phyloP scores from a whole-genome alignment of 2,888 invertebrate genomes.

The Melinopterus prodromus region DNA sequence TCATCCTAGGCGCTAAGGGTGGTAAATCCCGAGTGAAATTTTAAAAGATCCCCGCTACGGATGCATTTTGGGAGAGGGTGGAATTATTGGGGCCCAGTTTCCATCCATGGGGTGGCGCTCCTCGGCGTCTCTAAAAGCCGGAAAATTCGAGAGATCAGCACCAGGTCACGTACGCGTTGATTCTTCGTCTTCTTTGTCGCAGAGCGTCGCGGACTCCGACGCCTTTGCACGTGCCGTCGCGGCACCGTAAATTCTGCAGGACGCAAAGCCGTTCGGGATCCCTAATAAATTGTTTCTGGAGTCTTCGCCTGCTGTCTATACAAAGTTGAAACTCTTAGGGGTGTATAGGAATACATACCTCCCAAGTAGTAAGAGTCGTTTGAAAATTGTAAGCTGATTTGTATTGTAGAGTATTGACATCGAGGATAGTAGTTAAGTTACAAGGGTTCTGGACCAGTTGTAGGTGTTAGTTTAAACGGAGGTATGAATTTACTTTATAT shows the following conservation, averaged over 20 bases:
- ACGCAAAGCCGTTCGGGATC: neutral
- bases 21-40: too few species aligned
- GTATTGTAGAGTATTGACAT: too few species aligned
- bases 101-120: neutral
- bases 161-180: slow-evolving; percentile 48
- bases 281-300: slow-evolving; percentile 29
- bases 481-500: too few species aligned
- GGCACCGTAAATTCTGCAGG: slow-evolving; percentile 7
- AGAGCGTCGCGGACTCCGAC: neutral
- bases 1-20: too few species aligned
- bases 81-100: neutral
- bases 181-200: neutral
- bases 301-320: slow-evolving; percentile 31
- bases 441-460: too few species aligned
- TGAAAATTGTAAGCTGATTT: too few species aligned
- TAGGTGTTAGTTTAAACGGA: too few species aligned
- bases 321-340: neutral
- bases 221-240: neutral
- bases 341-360: too few species aligned
- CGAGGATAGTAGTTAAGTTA: too few species aligned
- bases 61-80: neutral
- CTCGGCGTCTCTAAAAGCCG: slow-evolving; percentile 45
- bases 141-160: slow-evolving; percentile 51
- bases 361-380: too few species aligned
- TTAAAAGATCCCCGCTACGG: too few species aligned